Evolutionary conservation across 2,113 vertebrate species (phyloP).

Genomic region (Tonatia bakeri): DNA sequence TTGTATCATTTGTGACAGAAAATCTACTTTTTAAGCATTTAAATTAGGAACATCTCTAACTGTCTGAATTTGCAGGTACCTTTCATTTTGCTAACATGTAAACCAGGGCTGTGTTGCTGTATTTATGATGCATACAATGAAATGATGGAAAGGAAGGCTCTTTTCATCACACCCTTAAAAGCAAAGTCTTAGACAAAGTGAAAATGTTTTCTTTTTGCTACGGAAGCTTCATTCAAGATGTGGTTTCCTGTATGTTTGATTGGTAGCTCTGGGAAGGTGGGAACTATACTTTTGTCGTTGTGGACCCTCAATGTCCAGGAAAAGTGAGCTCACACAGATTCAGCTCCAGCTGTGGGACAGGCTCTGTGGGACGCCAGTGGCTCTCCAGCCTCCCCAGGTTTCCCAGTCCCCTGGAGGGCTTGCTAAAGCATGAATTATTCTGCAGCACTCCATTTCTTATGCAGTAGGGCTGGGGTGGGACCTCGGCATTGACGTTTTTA

Average conservation of each 20-base stretch:
- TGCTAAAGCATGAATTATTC: not conserved
- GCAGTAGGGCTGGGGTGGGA: not conserved
- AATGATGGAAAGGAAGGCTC: not conserved
- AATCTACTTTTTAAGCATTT: slow-evolving; percentile 12
- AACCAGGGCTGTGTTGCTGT: not conserved
- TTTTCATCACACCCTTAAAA: not conserved
- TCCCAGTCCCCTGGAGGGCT: not conserved
- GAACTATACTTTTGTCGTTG: not conserved
- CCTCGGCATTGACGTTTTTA: not conserved
- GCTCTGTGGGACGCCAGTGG: rapidly evolving
- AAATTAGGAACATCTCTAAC: slow-evolving; percentile 13
- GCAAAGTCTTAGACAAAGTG: not conserved
- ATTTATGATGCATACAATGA: not conserved
- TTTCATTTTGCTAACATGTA: not conserved
- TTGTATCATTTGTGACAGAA: not conserved
- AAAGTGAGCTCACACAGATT: not conserved
- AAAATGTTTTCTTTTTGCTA: not conserved
- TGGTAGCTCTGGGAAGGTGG: not conserved
- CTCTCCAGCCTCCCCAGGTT: not conserved
- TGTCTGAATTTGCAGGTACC: slow-evolving; percentile 23
- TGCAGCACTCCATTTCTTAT: not conserved
- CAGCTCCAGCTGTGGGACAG: not conserved
- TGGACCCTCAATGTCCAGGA: not conserved
- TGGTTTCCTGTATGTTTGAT: not conserved
- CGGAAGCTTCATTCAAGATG: not conserved